These are phyloP conservation scores for Acrobasis consociella DNA, from an alignment of 2,888 invertebrate genomes.

Conservation along the genomic window DNA sequence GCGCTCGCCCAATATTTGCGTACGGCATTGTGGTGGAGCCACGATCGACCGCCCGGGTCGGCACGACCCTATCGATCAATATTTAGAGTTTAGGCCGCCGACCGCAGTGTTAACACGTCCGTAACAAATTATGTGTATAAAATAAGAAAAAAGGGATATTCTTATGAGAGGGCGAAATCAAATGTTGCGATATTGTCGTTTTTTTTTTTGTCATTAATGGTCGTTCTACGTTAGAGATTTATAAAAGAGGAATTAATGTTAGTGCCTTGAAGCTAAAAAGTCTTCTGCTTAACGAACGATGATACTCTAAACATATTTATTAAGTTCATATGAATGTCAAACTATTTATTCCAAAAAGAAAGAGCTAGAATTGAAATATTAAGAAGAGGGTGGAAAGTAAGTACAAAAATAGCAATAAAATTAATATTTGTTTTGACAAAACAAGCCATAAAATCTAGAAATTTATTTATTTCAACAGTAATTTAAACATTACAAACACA, in stretches of 20 bases:
- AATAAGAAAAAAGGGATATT: slow-evolving; percentile 31
- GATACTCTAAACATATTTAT: too few relatives aligned
- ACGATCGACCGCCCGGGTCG: slow-evolving; percentile 47
- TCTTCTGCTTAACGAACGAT: too few relatives aligned
- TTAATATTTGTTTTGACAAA: not conserved
- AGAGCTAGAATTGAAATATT: not conserved
- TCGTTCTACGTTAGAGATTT: too few relatives aligned
- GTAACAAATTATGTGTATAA: slow-evolving; percentile 36
- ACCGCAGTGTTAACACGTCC: slow-evolving; percentile 26
- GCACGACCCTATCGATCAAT: slow-evolving; percentile 42
- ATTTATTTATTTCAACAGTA: slow-evolving; percentile 2
- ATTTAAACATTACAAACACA: not conserved
- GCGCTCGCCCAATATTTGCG: slow-evolving; percentile 61
- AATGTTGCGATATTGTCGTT: not conserved
- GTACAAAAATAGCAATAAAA: not conserved
- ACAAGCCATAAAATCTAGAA: not conserved
- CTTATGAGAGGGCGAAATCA: slow-evolving; percentile 48
- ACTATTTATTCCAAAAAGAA: too few relatives aligned
- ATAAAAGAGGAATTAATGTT: too few relatives aligned
- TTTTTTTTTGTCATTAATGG: not conserved
- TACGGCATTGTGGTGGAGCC: slow-evolving; percentile 46
- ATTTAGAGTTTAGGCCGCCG: slow-evolving; percentile 13
- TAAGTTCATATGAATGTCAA: too few relatives aligned
- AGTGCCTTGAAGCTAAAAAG: too few relatives aligned
- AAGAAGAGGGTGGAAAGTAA: not conserved